A percentile compares a stretch with the other conserved stretches of the same genome.
Evolutionary conservation across 92 coral and sea anemone genomes (phyloP).

Genomic region (Porites divaricata): DNA sequence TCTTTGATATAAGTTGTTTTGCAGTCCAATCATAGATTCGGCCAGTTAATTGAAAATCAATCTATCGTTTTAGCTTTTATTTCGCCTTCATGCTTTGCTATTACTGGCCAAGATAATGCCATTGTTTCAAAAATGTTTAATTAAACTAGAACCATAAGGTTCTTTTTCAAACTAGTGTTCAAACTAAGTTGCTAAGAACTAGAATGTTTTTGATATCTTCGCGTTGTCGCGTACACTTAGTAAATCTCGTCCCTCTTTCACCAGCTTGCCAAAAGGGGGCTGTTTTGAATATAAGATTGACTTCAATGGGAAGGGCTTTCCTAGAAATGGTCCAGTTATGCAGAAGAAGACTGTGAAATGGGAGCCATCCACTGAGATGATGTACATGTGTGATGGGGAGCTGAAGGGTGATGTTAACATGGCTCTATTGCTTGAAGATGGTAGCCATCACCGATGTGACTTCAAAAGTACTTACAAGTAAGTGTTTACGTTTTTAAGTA

Average conservation of each 20-base stretch:
- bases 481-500: neutral
- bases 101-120: no score
- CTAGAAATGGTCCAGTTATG: constrained; percentile 59
- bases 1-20: neutral
- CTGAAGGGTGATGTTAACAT: constrained; percentile 19
- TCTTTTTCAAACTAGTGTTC: no score
- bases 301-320: constrained; percentile 17
- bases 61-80: no score
- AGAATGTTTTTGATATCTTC: neutral
- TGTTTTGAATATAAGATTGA: neutral
- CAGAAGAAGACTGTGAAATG: constrained; percentile 32
- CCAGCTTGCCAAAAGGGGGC: neutral
- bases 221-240: neutral
- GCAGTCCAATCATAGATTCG: no score
- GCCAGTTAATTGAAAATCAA: no score
- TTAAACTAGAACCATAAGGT: no score
- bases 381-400: constrained; percentile 42
- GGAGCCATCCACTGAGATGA: constrained; percentile 51
- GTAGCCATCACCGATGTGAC: constrained; percentile 36
- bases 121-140: no score
- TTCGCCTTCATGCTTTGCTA: no score
- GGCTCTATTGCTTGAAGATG: constrained; percentile 15
- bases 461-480: neutral
- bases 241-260: neutral
- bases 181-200: neutral